Evolutionary conservation across 2,113 vertebrate genomes (phyloP), one percentile per base, ranked within the genome.

Genomic region (Etheostoma spectabile): DNA sequence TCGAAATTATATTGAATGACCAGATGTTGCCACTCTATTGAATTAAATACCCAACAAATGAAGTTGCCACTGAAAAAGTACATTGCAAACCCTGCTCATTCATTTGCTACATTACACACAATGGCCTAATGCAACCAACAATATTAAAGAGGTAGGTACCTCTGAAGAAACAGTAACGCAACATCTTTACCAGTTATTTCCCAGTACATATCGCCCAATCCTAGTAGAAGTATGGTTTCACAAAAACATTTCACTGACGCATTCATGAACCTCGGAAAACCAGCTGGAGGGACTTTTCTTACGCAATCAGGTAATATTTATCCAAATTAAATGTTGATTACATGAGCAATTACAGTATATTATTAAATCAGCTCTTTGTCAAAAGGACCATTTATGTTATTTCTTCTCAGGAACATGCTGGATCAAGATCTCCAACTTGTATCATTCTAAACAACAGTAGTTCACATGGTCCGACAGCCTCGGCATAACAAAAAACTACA

Each of bases 41-140:
- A 80, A 60, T 52, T 64, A 21, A 77, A 67, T 56, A 65, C 27
- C 8, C 3, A 79, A 66, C 6, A 64, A 68, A 75, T 45, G 15
- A 52, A 66, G 27, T 46, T 14, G 18, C 80, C 66, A 76, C 12
- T 69, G 35, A 19, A 66, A 60, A 79, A 35, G 27, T 35, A 35
- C 61, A 51, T 60, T 68, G 72, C 56, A 78, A 70, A 52, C 73
- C 66, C 53, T 64, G 76, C 52, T 77, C 60, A 63, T 71, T 85
- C 35, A 68, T 67, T 67, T 55, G 55, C 74, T 82, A 67, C 57
- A 63, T 45, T 46, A 46, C 42, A 27, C 67, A 51, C 70, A 77
- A 21, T n/a, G 51, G 12, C 12, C 3, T 8, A 57, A 15, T 27
- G 63, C 45, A 69, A 45, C 5, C 6, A 67, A 21, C 78, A 16